A percentile compares a stretch with the other conserved stretches of the same genome.
These are phyloP conservation scores for Sturnus vulgaris DNA, from an alignment of 2,113 vertebrate genomes.

Conservation along the genomic window DNA sequence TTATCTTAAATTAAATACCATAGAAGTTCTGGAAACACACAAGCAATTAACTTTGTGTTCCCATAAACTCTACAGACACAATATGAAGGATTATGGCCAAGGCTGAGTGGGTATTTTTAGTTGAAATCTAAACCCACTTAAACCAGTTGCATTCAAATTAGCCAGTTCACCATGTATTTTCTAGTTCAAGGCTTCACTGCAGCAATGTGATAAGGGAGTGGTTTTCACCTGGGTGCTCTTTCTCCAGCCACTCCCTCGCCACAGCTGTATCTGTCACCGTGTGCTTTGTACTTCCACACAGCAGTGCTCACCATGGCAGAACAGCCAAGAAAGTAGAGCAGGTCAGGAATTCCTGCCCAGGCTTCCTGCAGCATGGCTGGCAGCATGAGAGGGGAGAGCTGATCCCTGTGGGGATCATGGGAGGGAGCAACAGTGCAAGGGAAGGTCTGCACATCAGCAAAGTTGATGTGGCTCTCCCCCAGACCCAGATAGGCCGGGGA, in stretches of 20 bases:
- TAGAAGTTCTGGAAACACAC: constrained; percentile 41
- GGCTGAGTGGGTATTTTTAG: neutral
- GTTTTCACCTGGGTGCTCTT: neutral
- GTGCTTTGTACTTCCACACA: neutral
- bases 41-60: constrained; percentile 42
- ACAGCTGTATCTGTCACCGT: rapidly evolving
- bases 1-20: constrained; percentile 53
- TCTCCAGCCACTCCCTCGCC: neutral
- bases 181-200: neutral
- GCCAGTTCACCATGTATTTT: neutral
- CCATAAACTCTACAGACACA: constrained; percentile 17
- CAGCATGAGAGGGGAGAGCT: neutral
- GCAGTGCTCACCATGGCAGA: neutral
- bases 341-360: neutral
- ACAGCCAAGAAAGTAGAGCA: neutral
- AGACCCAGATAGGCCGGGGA: neutral
- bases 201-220: neutral
- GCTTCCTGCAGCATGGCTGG: neutral
- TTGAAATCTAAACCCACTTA: constrained; percentile 35
- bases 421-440: rapidly evolving
- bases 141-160: constrained; percentile 38
- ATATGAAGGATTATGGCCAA: neutral
- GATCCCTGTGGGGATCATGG: rapidly evolving
- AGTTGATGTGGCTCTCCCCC: neutral
- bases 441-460: too few relatives aligned